phyloP scores from a whole-genome alignment of 2,113 vertebrate species.

The Mungos mungo region DNA sequence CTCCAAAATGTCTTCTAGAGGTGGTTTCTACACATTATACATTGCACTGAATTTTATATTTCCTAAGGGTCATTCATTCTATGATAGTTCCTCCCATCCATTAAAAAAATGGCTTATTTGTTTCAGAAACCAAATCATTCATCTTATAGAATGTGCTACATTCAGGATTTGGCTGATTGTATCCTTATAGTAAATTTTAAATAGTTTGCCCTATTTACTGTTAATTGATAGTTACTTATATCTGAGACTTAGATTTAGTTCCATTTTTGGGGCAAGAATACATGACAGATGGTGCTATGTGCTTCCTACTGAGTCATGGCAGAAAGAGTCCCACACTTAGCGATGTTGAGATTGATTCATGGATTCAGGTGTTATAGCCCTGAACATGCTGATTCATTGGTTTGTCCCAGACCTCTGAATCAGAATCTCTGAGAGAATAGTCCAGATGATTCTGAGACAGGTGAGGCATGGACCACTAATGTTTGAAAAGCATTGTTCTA shows the following conservation, averaged over 20 bases:
- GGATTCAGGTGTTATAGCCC: not conserved
- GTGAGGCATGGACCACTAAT: not conserved
- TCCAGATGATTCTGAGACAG: not conserved
- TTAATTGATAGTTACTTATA: not conserved
- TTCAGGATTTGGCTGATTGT: not conserved
- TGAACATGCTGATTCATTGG: not conserved
- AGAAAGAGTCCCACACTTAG: not conserved
- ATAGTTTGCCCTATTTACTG: not conserved
- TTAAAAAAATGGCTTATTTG: not conserved
- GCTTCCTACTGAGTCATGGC: not conserved
- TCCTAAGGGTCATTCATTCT: not conserved
- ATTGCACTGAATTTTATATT: not conserved
- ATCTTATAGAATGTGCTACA: not conserved
- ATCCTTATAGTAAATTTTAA: not conserved
- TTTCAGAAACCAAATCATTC: not conserved
- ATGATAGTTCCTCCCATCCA: not conserved
- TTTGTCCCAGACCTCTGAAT: not conserved
- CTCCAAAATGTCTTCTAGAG: slow-evolving; percentile 11
- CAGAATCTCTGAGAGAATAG: not conserved
- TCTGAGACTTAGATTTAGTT: slow-evolving; percentile 7
- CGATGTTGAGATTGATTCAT: not conserved
- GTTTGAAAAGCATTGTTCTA: not conserved
- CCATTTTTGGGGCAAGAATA: not conserved
- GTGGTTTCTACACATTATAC: not conserved
- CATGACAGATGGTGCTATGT: not conserved